Evolutionary conservation across 2,113 vertebrate species (phyloP).

Genomic region (Psammodynastes pulverulentus): DNA sequence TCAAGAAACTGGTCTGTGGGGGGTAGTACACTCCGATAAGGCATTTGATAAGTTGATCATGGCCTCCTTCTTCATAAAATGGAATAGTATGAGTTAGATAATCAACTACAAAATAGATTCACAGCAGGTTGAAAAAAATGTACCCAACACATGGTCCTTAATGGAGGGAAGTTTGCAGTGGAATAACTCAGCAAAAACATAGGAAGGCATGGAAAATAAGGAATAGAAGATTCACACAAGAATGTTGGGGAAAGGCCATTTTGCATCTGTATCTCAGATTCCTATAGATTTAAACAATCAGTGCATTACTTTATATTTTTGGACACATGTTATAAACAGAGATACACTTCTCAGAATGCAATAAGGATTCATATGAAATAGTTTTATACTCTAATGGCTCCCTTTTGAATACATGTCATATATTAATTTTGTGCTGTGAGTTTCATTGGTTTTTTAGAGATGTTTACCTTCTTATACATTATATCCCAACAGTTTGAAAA

Average conservation of each 20-base stretch:
- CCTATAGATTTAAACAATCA: not conserved
- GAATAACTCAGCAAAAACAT: not conserved
- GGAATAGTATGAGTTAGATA: not conserved
- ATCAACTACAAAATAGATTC: not conserved
- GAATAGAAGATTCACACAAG: not conserved
- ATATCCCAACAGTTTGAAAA: not conserved
- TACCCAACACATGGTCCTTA: not conserved
- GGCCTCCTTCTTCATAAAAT: not conserved
- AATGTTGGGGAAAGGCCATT: not conserved
- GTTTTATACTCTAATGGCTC: not conserved
- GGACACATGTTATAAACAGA: not conserved
- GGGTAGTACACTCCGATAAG: not conserved
- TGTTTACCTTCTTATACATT: not conserved
- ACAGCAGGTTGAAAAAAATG: not conserved
- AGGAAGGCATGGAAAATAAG: not conserved
- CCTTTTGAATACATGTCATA: not conserved
- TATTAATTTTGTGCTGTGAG: not conserved
- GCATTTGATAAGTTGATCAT: not conserved
- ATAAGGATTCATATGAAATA: not conserved
- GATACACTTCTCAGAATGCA: not conserved
- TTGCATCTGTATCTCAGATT: not conserved
- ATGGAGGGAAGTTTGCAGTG: not conserved
- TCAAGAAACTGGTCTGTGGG: not conserved
- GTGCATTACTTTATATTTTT: not conserved
- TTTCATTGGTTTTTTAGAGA: not conserved